These are phyloP conservation scores for Peromyscus leucopus DNA, from an alignment of 2,113 vertebrate species.

Conservation along the genomic window DNA sequence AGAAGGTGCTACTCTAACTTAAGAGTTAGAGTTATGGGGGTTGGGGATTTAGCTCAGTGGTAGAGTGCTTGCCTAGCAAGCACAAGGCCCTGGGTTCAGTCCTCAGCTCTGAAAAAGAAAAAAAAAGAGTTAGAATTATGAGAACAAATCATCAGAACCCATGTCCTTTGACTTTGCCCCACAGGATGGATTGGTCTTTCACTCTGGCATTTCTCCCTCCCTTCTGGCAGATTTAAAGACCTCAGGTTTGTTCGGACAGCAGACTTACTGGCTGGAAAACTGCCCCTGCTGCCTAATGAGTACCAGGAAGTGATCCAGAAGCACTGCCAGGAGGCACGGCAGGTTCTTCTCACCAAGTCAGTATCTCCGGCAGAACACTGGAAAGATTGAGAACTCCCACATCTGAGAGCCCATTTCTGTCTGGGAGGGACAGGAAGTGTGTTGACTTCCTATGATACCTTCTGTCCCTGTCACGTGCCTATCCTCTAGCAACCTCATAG, in stretches of 20 bases:
- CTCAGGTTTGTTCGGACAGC: slow-evolving; percentile 91
- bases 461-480: neutral
- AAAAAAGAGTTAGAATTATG: neutral
- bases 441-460: neutral
- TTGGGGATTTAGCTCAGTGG: no score
- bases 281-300: slow-evolving; percentile 89
- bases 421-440: neutral
- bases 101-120: no score
- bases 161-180: neutral
- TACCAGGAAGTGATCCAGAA: slow-evolving; percentile 87
- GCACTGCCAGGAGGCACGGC: slow-evolving; percentile 89
- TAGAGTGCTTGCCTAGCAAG: no score
- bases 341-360: slow-evolving; percentile 89
- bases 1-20: neutral
- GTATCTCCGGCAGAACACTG: slow-evolving; percentile 67
- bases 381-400: neutral
- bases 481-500: neutral
- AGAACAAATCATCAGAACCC: neutral
- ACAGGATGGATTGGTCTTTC: neutral
- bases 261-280: slow-evolving; percentile 85
- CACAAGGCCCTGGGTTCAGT: no score
- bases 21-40: neutral
- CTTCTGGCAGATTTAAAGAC: slow-evolving; percentile 87
- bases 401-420: neutral
- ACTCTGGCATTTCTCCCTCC: neutral